A percentile compares a stretch with the other conserved stretches of the same genome.
These are phyloP conservation scores for Drosophila infuscata DNA, from an alignment of 2,888 invertebrate species.

Conservation along the genomic window DNA sequence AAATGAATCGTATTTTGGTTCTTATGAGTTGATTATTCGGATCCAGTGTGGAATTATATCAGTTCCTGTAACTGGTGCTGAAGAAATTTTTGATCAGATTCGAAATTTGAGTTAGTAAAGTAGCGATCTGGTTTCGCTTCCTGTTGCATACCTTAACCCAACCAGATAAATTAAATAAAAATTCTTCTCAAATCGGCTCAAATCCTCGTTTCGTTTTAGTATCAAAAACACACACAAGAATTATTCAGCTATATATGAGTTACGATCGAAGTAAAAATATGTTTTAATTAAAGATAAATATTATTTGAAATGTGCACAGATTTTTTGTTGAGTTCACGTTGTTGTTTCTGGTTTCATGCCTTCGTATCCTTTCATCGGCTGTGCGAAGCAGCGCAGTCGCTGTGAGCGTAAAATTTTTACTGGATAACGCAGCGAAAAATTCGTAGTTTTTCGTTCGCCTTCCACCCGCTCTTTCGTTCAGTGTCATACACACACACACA, in stretches of 20 bases:
- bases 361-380: background rate
- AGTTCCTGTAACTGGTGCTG: background rate
- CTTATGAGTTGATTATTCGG: background rate
- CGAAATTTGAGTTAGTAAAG: background rate
- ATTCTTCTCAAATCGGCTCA: background rate
- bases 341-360: background rate
- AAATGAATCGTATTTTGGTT: background rate
- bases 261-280: background rate
- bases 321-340: slow-evolving; percentile 1
- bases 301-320: background rate
- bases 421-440: slow-evolving; percentile 31
- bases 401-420: slow-evolving; percentile 44
- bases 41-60: background rate
- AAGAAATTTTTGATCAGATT: background rate
- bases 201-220: background rate
- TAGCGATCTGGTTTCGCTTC: background rate
- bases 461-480: background rate
- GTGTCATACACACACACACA: background rate
- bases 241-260: background rate
- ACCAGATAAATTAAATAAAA: background rate
- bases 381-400: slow-evolving; percentile 56
- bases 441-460: slow-evolving; percentile 23
- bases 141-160: background rate
- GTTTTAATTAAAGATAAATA: background rate
- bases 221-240: background rate